These are phyloP conservation scores for Cinclus cinclus DNA, from an alignment of 2,113 vertebrate genomes.

Conservation along the genomic window DNA sequence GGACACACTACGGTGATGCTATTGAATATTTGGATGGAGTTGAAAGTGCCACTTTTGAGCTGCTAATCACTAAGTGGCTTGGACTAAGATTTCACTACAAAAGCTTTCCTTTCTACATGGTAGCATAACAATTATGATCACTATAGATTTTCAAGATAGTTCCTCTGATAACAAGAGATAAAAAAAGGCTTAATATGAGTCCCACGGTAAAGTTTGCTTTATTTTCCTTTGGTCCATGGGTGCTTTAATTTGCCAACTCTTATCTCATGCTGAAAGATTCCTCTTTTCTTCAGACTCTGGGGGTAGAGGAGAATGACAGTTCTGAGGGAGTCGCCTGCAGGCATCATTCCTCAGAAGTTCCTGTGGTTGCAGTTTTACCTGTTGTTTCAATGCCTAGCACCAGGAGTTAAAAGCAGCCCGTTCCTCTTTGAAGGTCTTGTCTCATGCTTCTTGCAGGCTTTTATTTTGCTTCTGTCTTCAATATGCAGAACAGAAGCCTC, in stretches of 20 bases:
- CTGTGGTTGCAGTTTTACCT: not conserved
- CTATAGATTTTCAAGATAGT: not conserved
- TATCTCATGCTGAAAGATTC: not conserved
- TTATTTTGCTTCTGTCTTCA: constrained; percentile 7
- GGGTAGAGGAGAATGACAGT: not conserved
- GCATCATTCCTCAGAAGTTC: constrained; percentile 27
- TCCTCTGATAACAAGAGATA: not conserved
- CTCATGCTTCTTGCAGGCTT: not conserved
- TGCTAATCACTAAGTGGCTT: not conserved
- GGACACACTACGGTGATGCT: not conserved
- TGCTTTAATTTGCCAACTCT: constrained; percentile 51
- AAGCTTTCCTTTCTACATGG: not conserved
- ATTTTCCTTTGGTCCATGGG: constrained; percentile 13
- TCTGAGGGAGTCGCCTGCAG: constrained; percentile 1
- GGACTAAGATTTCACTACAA: not conserved
- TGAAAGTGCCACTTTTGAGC: not conserved
- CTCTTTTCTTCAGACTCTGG: not conserved
- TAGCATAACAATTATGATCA: not conserved
- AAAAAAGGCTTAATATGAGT: not conserved
- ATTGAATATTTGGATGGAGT: not conserved
- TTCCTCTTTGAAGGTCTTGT: not conserved
- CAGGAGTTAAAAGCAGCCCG: constrained; percentile 12
- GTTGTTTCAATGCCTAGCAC: constrained; percentile 2
- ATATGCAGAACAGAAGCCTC: not conserved
- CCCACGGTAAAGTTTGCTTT: not conserved